These are phyloP conservation scores for Phoenicopterus ruber DNA, from an alignment of 2,113 vertebrate genomes.

Conservation along the genomic window DNA sequence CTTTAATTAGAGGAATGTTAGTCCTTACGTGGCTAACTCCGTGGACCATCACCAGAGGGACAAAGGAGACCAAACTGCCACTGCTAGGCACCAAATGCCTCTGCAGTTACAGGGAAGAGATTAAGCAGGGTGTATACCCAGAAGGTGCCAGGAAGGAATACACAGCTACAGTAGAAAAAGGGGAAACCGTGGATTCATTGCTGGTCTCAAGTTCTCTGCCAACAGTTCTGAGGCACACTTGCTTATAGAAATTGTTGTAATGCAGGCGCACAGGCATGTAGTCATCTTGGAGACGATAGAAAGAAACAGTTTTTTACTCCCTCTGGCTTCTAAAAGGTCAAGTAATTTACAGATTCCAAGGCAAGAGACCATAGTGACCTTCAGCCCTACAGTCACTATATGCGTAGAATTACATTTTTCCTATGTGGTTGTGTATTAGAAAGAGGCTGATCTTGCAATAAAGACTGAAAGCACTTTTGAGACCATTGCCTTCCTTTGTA, in stretches of 20 bases:
- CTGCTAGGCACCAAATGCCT: background rate
- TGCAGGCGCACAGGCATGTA: background rate
- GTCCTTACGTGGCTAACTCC: background rate
- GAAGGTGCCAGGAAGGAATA: background rate
- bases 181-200: background rate
- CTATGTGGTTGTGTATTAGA: background rate
- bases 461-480: background rate
- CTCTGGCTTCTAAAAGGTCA: background rate
- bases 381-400: background rate
- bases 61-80: background rate
- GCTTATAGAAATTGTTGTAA: background rate
- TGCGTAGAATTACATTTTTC: fast-evolving
- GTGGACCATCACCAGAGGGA: background rate
- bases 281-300: background rate
- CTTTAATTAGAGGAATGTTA: background rate
- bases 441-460: background rate
- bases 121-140: background rate
- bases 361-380: background rate
- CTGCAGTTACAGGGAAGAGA: background rate
- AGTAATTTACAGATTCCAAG: background rate
- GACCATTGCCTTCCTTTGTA: background rate
- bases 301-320: background rate
- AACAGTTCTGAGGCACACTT: background rate
- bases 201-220: background rate
- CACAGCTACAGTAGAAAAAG: background rate